Evolutionary conservation across 2,888 invertebrate genomes (phyloP), one percentile per base, ranked within the genome.

Genomic region (Drosophila putrida): DNA sequence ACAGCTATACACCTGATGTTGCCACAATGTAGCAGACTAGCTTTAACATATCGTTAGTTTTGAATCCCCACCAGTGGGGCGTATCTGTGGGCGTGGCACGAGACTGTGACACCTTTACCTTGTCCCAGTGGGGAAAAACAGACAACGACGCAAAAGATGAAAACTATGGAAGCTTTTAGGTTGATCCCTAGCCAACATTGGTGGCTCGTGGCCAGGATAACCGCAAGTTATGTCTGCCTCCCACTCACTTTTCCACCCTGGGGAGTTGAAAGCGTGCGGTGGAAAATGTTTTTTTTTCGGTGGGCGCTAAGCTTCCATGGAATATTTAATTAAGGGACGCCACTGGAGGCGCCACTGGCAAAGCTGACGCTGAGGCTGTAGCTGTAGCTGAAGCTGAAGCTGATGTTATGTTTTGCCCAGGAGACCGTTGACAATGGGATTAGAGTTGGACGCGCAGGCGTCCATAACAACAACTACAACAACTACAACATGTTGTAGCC

Each of bases 311-410:
- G 67, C 68, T 72, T 55, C 60, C 70, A 49, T 70, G 69, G 88
- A 86, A 86, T 83, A 88, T 83, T 83, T 82, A 83, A 88, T 83
- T 83, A 73, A 70, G 67, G 55, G 51, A 71, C 57, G 46, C 39
- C 46, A 28, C 57, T 20, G n/a, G n/a, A 15, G 43, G 10, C 28
- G 51, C 55, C 38, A 41, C 15, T 28, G 43, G 39, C 39, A 33
- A 39, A 36, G n/a, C 33, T 27, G 25, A 36, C 2, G 38, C 62
- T 36, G 60, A 46, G 11, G 47, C 28, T 51, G 69, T 43, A 46
- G 46, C 66, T 62, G 53, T 15, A 4, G 33, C n/a, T 27, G 51
- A 20, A 10, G 25, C 41, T 36, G 62, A 47, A 39, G 44, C 62
- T 43, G 75, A 61, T 62, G 62, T 64, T 78, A 58, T 77, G 55